These are phyloP conservation scores for Archegozetes longisetosus DNA, from an alignment of 1,140 invertebrate species.

Conservation along the genomic window DNA sequence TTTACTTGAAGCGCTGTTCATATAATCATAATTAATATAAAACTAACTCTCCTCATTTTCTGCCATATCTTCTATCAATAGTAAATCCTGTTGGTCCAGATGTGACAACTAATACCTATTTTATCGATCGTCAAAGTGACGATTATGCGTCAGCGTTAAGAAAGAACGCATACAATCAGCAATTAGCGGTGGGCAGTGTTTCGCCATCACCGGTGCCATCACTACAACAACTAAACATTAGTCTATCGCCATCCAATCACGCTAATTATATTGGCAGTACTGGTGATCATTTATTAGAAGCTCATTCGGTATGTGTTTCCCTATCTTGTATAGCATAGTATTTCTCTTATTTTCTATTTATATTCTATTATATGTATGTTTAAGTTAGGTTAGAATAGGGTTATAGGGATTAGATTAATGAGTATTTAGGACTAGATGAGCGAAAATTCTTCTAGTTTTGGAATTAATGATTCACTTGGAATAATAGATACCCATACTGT, in stretches of 20 bases:
- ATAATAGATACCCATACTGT: not conserved
- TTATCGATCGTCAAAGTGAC: constrained; percentile 23
- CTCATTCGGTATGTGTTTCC: not conserved
- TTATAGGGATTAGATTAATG: not conserved
- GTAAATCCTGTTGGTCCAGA: constrained; percentile 1
- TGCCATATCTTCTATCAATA: not conserved
- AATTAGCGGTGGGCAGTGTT: constrained; percentile 19
- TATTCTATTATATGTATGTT: not conserved
- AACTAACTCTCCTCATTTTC: too few species aligned
- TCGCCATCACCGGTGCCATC: not conserved
- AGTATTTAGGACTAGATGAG: not conserved
- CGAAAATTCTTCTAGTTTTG: not conserved
- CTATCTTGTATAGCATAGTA: not conserved
- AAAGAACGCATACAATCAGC: constrained; percentile 28
- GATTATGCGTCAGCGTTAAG: constrained; percentile 23
- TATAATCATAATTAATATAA: too few species aligned
- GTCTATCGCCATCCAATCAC: not conserved
- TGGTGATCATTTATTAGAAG: not conserved
- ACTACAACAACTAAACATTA: not conserved
- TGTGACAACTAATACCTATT: constrained; percentile 1
- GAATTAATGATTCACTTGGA: not conserved
- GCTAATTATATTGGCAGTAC: not conserved
- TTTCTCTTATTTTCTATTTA: not conserved
- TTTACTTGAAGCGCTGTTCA: too few species aligned
- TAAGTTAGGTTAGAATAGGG: not conserved